Base-by-base conservation (phyloP, 2,888 invertebrate genomes). In the Coecobrya sp. region DNA sequence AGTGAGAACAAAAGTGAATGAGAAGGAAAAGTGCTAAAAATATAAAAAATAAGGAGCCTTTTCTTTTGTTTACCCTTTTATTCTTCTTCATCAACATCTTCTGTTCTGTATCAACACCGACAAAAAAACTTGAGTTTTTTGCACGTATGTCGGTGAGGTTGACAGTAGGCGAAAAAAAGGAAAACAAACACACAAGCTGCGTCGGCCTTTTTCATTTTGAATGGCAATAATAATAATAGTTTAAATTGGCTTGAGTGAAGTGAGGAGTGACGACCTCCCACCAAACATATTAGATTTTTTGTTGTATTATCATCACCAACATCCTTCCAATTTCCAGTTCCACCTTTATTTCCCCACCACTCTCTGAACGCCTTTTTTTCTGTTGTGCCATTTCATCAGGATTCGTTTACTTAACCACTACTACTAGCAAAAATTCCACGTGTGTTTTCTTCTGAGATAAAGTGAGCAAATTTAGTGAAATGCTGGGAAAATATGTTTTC, bases 401-500 rank as follows among this genome's bases (percentile, higher is more conserved):
- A 55, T 55, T 5, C 55, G 22, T 19, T 16, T 25, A 25, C 25
- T 65, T 65, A 55, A n/a, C 16, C 13, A 55, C 25, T 65, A n/a
- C 16, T n/a, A 55, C 25, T 65, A 25, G 65, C 65, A 65, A 65
- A 59, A 65, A 65, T 25, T 65, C 25, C 65, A 27, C 27, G 65
- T 65, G 65, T 65, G 65, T 27, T 65, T 65, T 27, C 65, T 65
- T 65, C 65, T 8, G 19, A 22, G 27, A 65, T 1, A 65, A 65
- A 65, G 25, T 42, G 70, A 70, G 70, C 70, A 70, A 42, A 70
- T 70, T 70, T 70, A 70, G 73, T 52, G 42, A 76, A 76, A 86
- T 59, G 30, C 36, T 86, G 16, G 42, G 59, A 76, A 70, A 70
- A 70, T 42, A 59, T 52, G 11, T 55, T 73, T 70, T 70, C 70